Evolutionary conservation across 2,888 invertebrate genomes (phyloP).

Genomic region (Pristionchus fissidentatus): DNA sequence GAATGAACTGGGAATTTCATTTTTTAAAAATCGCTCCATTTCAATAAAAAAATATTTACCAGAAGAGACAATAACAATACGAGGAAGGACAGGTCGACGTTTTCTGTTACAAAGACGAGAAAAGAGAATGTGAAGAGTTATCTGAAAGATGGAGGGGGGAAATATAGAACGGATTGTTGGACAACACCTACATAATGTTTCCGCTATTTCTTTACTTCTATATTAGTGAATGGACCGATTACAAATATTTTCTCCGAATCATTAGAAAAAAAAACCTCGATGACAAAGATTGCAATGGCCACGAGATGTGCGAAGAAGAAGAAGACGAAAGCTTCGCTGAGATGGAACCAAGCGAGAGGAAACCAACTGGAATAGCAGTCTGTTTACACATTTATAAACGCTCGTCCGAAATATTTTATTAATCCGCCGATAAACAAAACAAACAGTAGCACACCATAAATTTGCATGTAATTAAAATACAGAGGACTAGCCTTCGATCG

Average conservation of each 20-base stretch:
- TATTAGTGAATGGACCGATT: neutral
- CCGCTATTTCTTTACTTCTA: neutral
- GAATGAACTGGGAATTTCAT: neutral
- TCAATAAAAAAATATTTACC: neutral
- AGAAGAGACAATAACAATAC: slow-evolving; percentile 18
- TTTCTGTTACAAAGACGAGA: neutral
- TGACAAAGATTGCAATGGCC: neutral
- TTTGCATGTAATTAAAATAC: too few relatives aligned
- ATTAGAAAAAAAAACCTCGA: neutral
- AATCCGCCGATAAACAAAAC: too few relatives aligned
- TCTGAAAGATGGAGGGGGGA: too few relatives aligned
- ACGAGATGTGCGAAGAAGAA: neutral
- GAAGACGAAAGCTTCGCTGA: slow-evolving; percentile 35
- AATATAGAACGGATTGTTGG: neutral
- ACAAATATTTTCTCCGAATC: neutral
- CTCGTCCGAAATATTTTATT: too few relatives aligned
- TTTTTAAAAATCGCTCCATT: too few relatives aligned
- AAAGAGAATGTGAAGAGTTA: slow-evolving; percentile 11
- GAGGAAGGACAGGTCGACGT: neutral
- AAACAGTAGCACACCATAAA: too few relatives aligned
- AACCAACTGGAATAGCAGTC: slow-evolving; percentile 5
- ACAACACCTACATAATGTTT: neutral
- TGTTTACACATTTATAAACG: too few relatives aligned
- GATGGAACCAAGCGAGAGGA: neutral
- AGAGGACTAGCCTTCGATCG: too few relatives aligned